Evolutionary conservation across 2,113 vertebrate species (phyloP), one percentile per base, ranked within the genome.

Genomic region (Saiga tatarica): DNA sequence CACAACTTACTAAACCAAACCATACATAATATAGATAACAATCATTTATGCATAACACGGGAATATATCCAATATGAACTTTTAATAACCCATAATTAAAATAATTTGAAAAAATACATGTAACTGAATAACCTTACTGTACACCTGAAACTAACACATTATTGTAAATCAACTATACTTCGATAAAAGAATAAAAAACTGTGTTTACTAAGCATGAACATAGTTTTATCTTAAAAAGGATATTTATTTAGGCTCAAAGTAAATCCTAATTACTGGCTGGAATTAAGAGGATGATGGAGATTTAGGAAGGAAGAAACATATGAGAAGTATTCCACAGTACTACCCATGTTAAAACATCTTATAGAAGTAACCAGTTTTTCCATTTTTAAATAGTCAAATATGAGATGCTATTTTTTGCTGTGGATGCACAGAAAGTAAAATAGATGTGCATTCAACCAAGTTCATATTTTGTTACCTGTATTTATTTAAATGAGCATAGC

Each of bases 311-410:
- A 16, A 79, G 11, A 33, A 76, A 79, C 57, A n/a, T n/a, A 62
- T 60, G 23, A 23, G 47, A 62, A 76, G 6, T 17, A 52, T 14
- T 52, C 42, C 3, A 71, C 6, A 19, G 33, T 16, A 45, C 4
- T 7, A 39, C 9, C 33, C 39, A 21, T 64, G 33, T 92, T 39
- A 89, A 85, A 97, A 79, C 14, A 89, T 19, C 28, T 33, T 42
- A 88, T 16, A 71, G 12, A 94, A 94, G 12, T 33, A 42, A 42
- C 14, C 26, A 81, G n/a, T 39, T 89, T 96, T 94, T 59, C 25
- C n/a, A 67, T 39, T 92, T 42, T 78, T 89, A 94, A 95, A 92
- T 94, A 62, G 94, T 67, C 17, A 89, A 39, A 10, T 83, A 95
- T 30, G 47, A 36, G 47, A 47, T 60, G 39, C 26, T 45, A 14